phyloP scores from a whole-genome alignment of 2,797 vertebrate species.

The Gadopsis marmoratus region DNA sequence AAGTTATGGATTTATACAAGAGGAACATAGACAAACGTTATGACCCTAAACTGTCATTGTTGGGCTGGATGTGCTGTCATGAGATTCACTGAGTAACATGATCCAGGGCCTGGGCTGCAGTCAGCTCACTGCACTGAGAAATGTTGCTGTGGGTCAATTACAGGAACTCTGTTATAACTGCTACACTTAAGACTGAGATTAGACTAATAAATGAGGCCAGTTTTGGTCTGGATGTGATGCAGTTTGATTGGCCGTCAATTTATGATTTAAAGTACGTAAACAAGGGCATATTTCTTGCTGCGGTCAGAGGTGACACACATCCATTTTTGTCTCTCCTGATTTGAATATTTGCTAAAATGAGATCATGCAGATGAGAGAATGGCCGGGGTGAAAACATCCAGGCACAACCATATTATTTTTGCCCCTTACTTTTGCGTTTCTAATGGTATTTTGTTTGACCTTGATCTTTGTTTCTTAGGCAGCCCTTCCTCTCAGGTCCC shows the following conservation, averaged over 20 bases:
- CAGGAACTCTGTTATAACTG: slow-evolving; percentile 18
- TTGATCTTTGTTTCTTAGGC: no score
- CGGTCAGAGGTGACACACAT: neutral
- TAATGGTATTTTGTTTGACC: no score
- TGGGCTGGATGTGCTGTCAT: slow-evolving; percentile 61
- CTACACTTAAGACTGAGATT: neutral
- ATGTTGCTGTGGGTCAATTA: slow-evolving; percentile 13
- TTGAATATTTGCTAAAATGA: neutral
- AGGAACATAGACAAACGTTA: slow-evolving; percentile 59
- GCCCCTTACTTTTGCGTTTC: no score
- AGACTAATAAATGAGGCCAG: neutral
- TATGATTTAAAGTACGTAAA: neutral
- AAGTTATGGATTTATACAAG: slow-evolving; percentile 65
- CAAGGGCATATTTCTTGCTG: neutral
- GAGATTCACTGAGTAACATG: slow-evolving; percentile 46
- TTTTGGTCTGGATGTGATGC: neutral
- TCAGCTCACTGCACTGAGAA: slow-evolving; percentile 45
- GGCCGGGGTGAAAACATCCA: neutral
- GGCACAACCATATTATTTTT: neutral
- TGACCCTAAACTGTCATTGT: slow-evolving; percentile 80
- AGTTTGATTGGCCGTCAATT: neutral
- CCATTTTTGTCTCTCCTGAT: neutral
- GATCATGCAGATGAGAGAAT: neutral
- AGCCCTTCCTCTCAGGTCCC: neutral
- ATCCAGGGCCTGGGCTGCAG: slow-evolving; percentile 82